These are phyloP conservation scores for Loxodonta africana DNA, from an alignment of 2,113 vertebrate genomes.

Conservation along the genomic window DNA sequence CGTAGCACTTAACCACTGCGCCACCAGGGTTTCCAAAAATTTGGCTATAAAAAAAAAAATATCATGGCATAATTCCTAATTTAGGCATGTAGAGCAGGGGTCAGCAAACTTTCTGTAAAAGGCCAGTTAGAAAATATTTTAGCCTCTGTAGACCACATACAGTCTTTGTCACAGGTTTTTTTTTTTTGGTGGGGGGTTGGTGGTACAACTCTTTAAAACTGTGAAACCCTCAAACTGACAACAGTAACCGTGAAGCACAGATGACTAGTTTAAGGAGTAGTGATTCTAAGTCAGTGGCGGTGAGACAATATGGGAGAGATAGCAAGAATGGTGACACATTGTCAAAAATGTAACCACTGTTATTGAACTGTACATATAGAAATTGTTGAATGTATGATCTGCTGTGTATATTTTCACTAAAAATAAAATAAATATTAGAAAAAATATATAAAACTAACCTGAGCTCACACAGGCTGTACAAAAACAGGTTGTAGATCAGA, in stretches of 20 bases:
- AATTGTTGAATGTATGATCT: background rate
- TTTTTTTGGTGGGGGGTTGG: background rate
- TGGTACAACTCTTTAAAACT: conserved; percentile 27
- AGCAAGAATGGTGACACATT: background rate
- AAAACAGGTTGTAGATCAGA: background rate
- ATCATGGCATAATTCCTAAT: conserved; percentile 11
- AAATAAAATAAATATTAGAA: background rate
- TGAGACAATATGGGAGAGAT: background rate
- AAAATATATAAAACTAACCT: background rate
- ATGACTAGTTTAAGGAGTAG: too few relatives aligned
- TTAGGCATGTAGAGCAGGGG: background rate
- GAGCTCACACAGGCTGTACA: background rate
- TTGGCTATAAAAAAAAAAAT: too few relatives aligned
- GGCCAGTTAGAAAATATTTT: conserved; percentile 18
- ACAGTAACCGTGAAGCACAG: too few relatives aligned
- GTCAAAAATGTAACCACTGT: background rate
- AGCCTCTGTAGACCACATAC: background rate
- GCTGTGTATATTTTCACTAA: background rate
- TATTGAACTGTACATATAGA: background rate
- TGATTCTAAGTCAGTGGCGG: background rate
- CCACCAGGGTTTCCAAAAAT: too few relatives aligned
- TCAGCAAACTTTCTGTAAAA: background rate
- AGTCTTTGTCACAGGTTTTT: background rate
- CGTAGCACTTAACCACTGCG: too few relatives aligned
- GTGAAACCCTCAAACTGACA: background rate